Percentiles rank a stretch among this genome's conserved stretches.
Evolutionary conservation across 2,888 invertebrate genomes (phyloP).

Genomic region (Melanotus villosus): DNA sequence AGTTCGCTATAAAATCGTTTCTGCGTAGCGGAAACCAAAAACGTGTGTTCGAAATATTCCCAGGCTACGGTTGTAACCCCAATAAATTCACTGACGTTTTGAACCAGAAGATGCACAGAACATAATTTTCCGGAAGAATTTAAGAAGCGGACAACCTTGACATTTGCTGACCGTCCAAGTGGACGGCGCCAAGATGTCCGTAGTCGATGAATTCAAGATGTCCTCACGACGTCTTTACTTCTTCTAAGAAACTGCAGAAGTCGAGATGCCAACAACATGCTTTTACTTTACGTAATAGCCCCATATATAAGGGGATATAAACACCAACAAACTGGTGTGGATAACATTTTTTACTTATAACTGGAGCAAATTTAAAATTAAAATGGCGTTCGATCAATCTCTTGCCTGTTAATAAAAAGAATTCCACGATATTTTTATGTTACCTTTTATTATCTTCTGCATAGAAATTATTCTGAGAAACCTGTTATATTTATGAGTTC

Average conservation of each 20-base stretch:
- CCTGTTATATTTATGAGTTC: slow-evolving; percentile 8
- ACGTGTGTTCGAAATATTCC: neutral
- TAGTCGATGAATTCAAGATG: slow-evolving; percentile 33
- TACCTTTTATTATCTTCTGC: slow-evolving; percentile 5
- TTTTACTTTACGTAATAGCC: slow-evolving; percentile 20
- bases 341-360: neutral
- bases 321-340: neutral
- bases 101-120: neutral
- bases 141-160: slow-evolving; percentile 27
- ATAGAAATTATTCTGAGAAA: slow-evolving; percentile 18
- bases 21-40: neutral
- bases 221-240: slow-evolving; percentile 16
- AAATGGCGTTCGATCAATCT: slow-evolving; percentile 4
- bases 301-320: slow-evolving; percentile 6
- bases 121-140: slow-evolving; percentile 13
- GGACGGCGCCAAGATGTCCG: slow-evolving; percentile 31
- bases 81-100: neutral
- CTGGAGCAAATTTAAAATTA: slow-evolving; percentile 18
- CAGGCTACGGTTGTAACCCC: neutral
- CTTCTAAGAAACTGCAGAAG: slow-evolving; percentile 17
- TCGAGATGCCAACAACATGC: neutral
- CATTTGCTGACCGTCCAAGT: slow-evolving; percentile 34
- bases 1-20: too few relatives aligned
- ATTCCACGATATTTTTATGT: slow-evolving; percentile 7
- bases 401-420: slow-evolving; percentile 1